Evolutionary conservation across 1,140 invertebrate species (phyloP), one percentile per base, ranked within the genome.

Genomic region (Sycophaga agraensis): DNA sequence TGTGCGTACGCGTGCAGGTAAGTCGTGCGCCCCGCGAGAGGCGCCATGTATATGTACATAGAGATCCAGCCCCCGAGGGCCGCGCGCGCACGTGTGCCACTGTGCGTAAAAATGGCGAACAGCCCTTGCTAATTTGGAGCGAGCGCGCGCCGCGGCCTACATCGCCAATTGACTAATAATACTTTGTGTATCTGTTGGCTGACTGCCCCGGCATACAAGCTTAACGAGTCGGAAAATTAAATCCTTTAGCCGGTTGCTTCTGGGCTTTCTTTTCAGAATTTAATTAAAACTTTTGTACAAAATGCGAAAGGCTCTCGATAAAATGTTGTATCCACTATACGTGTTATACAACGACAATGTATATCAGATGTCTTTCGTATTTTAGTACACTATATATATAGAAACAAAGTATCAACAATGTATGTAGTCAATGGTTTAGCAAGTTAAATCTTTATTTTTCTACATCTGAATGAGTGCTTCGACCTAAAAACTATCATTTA

Each of bases 81-180:
- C 21, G 17, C 22, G 8, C 31, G 49, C 31, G 37, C 14, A 35
- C 35, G 19, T 12, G 9, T 3, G n/a, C n/a, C n/a, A n/a, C n/a
- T n/a, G n/a, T 28, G 17, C 59, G 59, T 60, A 60, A 60, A 60
- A 60, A 60, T 60, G 59, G 59, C 59, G 48, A 24, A 2, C 49
- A 22, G 24, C 17, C 19, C 9, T 42, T 50, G 48, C 48, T 3
- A 53, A 53, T 16, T 16, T 28, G 34, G 7, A 9, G 12, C 17
- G 28, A 49, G 24, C 14, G 2, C 8, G 2, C 16, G 17, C 7
- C 24, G 24, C 2, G n/a, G 4, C 11, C 1, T n/a, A 8, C 24
- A 17, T n/a, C 35, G 35, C 35, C 11, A 39, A 14, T n/a, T 39
- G 3, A 14, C 5, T 11, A 39, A 39, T n/a, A 11, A n/a, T 11